Evolutionary conservation across 2,888 invertebrate species (phyloP).

Genomic region (Lasioglossum figueresi): DNA sequence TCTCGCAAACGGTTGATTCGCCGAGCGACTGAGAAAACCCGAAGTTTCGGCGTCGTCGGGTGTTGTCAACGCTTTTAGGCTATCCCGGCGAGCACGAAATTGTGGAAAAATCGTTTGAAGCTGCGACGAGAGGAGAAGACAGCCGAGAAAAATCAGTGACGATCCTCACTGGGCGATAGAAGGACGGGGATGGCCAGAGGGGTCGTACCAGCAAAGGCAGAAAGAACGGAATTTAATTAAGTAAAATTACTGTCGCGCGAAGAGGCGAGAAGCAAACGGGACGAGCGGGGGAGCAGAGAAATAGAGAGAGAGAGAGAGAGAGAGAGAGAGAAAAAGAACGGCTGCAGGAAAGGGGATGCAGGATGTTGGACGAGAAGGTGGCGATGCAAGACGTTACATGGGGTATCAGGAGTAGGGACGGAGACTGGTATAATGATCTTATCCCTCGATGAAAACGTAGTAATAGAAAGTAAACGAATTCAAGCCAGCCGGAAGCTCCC

Average conservation of each 20-base stretch:
- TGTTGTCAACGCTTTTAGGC: constrained; percentile 23
- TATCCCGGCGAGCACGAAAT: constrained; percentile 38
- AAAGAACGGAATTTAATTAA: constrained; percentile 84
- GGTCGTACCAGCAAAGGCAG: constrained; percentile 73
- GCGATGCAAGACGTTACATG: constrained; percentile 72
- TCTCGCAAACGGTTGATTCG: constrained; percentile 8
- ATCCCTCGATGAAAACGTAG: constrained; percentile 81
- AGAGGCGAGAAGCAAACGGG: constrained; percentile 67
- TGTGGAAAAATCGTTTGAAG: constrained; percentile 67
- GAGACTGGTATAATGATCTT: constrained; percentile 79
- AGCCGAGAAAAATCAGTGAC: constrained; percentile 70
- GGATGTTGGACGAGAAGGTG: constrained; percentile 69
- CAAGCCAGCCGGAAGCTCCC: constrained; percentile 41
- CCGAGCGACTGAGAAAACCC: neutral
- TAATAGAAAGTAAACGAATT: constrained; percentile 82
- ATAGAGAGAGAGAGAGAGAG: neutral
- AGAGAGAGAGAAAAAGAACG: neutral
- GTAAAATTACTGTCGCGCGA: constrained; percentile 82
- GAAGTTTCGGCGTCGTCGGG: neutral
- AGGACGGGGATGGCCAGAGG: constrained; percentile 54
- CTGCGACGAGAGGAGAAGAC: constrained; percentile 29
- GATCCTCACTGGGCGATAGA: constrained; percentile 33
- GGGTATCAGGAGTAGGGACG: constrained; percentile 22
- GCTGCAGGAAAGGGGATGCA: constrained; percentile 20
- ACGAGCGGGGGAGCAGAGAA: constrained; percentile 19